phyloP scores from a whole-genome alignment of 2,113 vertebrate species.

The human (Homo sapiens) region GRCh38 chr1:100942501-100943000 shows the following conservation, averaged over 20 bases:
- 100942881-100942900: too few species aligned
- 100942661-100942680: background rate
- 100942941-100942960: too few species aligned
- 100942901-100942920: too few species aligned
- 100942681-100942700: background rate
- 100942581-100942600: background rate
- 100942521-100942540: background rate
- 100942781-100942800: background rate
- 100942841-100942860: background rate
- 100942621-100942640: background rate
- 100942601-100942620: background rate
- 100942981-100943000: too few species aligned
- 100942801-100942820: background rate
- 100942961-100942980: too few species aligned
- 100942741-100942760: background rate
- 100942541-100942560: background rate
- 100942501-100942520: background rate
- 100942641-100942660: background rate
- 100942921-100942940: too few species aligned
- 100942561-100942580: background rate
- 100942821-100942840: background rate
- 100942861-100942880: background rate
- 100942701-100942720: background rate
- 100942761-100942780: background rate
- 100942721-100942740: background rate